Evolutionary conservation across 2,113 vertebrate species (phyloP).

Genomic region (Xiphophorus maculatus): DNA sequence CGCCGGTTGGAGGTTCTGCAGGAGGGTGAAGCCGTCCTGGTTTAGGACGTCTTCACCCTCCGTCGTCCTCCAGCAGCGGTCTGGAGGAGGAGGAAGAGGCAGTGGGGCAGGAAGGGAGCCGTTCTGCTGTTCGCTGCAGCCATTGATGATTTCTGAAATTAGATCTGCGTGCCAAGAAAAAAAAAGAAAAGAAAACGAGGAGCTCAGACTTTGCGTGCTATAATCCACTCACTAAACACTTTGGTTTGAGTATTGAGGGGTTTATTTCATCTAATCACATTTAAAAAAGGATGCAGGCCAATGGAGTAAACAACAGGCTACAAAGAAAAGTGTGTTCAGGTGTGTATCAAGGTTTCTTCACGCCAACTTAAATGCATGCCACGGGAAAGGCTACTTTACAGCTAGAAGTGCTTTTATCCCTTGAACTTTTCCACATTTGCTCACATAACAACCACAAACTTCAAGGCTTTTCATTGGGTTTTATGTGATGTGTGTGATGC

Average conservation of each 20-base stretch:
- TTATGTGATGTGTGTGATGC: background rate
- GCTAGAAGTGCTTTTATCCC: background rate
- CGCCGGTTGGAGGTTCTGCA: background rate
- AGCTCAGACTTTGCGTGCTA: too few species aligned
- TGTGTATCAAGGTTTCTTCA: background rate
- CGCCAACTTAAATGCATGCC: too few species aligned
- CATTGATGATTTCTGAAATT: constrained; percentile 79
- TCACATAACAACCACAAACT: background rate
- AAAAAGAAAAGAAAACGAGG: too few species aligned
- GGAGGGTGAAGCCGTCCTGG: constrained; percentile 9
- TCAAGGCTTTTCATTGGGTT: background rate
- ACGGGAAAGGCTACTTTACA: too few species aligned
- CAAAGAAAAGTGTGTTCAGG: background rate
- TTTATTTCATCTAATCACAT: too few species aligned
- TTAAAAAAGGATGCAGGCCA: too few species aligned
- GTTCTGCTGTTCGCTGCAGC: constrained; percentile 28
- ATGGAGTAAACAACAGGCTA: background rate
- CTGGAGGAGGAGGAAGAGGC: constrained; percentile 61
- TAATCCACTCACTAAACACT: too few species aligned
- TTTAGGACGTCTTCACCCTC: background rate
- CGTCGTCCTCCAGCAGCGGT: constrained; percentile 5
- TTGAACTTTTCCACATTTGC: background rate
- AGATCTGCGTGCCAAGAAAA: constrained; percentile 71
- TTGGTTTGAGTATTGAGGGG: too few species aligned
- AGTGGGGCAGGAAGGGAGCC: constrained; percentile 63